Percentiles rank a stretch among this genome's conserved stretches.
phyloP scores from a whole-genome alignment of 2,888 invertebrate genomes.

The Thymelicus acteon region DNA sequence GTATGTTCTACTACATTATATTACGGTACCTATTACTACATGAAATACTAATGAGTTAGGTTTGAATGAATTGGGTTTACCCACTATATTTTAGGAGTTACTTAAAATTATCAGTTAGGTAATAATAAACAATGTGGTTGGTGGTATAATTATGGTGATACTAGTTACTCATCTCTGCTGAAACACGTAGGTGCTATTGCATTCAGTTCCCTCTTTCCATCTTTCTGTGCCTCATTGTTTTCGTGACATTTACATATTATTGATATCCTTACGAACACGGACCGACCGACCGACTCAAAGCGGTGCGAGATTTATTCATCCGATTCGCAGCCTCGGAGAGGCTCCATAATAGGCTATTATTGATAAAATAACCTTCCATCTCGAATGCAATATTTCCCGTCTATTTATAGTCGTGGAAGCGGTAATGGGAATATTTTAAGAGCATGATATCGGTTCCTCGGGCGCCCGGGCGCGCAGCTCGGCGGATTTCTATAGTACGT shows the following conservation, averaged over 20 bases:
- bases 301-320: constrained; percentile 22
- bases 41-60: no score
- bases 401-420: constrained; percentile 35
- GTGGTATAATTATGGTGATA: no score
- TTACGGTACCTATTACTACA: no score
- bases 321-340: constrained; percentile 23
- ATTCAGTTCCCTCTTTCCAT: not conserved
- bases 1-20: not conserved
- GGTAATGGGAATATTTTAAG: constrained; percentile 34
- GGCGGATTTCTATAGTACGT: not conserved
- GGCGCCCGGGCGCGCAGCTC: constrained; percentile 22
- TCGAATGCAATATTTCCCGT: constrained; percentile 33
- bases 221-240: not conserved
- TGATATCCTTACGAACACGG: constrained; percentile 5
- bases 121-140: no score
- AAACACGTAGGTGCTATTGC: not conserved
- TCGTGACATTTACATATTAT: constrained; percentile 8
- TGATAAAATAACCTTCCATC: constrained; percentile 35
- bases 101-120: no score
- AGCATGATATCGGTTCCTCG: constrained; percentile 27
- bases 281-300: not conserved
- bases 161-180: no score
- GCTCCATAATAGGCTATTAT: constrained; percentile 27
- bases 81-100: no score
- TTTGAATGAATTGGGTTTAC: no score